Conservation (phyloP, 2,797 vertebrate species). For the Acanthornis magna region DNA sequence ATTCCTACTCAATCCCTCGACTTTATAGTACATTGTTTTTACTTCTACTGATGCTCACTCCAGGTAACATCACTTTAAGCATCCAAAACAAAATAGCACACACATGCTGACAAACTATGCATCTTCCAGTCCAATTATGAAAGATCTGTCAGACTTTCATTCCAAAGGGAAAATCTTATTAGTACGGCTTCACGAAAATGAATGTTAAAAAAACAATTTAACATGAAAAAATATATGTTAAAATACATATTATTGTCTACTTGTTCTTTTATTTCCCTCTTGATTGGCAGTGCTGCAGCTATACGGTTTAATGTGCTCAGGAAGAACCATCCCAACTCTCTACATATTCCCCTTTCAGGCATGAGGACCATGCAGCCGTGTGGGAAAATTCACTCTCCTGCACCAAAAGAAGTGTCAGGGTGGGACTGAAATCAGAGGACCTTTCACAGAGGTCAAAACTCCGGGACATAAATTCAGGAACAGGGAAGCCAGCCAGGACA, state of each 20-base stretch:
- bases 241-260: neutral
- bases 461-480: neutral
- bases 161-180: neutral
- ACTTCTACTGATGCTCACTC: neutral
- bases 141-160: neutral
- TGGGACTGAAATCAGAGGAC: neutral
- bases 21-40: neutral
- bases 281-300: neutral
- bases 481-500: neutral
- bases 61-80: neutral
- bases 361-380: rapidly evolving
- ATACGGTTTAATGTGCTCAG: neutral
- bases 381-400: neutral
- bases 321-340: neutral
- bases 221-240: neutral
- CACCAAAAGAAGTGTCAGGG: neutral
- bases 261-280: neutral
- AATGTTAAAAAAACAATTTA: neutral
- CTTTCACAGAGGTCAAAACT: neutral
- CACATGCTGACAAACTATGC: neutral
- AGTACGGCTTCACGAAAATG: neutral
- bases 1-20: neutral
- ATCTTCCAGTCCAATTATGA: neutral
- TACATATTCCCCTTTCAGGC: neutral
- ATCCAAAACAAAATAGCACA: neutral